Evolutionary conservation across 2,888 invertebrate genomes (phyloP), one percentile per base, ranked within the genome.

Genomic region (Ophraella communa): DNA sequence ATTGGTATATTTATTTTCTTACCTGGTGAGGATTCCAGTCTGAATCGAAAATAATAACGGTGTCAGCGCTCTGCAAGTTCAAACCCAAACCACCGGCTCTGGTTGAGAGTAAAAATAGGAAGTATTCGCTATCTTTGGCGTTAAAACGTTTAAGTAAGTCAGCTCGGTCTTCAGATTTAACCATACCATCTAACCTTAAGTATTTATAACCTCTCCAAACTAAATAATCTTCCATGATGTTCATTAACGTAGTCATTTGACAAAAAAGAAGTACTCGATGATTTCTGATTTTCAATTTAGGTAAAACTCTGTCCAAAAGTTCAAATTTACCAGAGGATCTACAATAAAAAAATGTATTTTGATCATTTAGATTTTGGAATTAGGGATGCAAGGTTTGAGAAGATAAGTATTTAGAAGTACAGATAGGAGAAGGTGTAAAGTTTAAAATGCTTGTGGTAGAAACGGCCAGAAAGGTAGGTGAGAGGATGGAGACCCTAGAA

Each of bases 11-110:
- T n/a, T n/a, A n/a, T n/a, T n/a, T n/a, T n/a, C 55, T 63, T 77
- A 91, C 92, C 87, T 98, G 98, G 85, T 99, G 98, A 3, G 99
- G 99, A 87, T 99, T 99, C 99, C 99, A 99, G 84, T 99, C 99
- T 0, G 98, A 98, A 84, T 99, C 99, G 81, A 98, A 99, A 72
- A 99, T 98, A 73, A 99, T 88, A 69, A 99, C 99, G 10, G 99
- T 99, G 81, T 99, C 99, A 2, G 99, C 99, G 61, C 95, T 94
- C 84, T 99, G 99, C 74, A 99, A 85, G 87, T 99, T 99, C 73
- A 99, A 89, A 60, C 99, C 99, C 58, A 99, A 87, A 69, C 98
- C 99, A 70, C 98, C 99, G 69, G 99, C 99, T 76, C 99, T 89
- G 3, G 99, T 99, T 24, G 97, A 97, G 74, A 99, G 84, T 79